Conservation (phyloP, 2,888 invertebrate genomes). For the Ichneumon xanthorius region DNA sequence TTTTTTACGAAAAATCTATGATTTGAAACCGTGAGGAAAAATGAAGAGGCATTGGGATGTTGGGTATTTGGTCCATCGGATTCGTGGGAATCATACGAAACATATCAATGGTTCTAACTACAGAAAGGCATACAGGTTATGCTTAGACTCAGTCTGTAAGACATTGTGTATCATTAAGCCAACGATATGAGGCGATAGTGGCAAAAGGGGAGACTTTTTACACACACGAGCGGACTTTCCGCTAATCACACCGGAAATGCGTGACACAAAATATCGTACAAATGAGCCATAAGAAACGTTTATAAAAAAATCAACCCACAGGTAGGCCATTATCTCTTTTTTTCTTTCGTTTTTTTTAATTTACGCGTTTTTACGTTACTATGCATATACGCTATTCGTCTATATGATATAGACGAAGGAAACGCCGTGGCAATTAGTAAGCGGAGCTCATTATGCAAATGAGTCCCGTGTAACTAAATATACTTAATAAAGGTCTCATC, state of each 20-base stretch:
- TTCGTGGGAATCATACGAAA: background rate
- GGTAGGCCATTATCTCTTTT: background rate
- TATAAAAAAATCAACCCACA: slow-evolving; percentile 1
- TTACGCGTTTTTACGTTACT: slow-evolving; percentile 23
- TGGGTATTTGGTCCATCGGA: background rate
- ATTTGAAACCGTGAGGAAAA: background rate
- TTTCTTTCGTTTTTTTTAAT: background rate
- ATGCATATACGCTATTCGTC: slow-evolving; percentile 31
- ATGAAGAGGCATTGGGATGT: background rate
- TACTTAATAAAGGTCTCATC: slow-evolving; percentile 78
- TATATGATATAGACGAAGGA: slow-evolving; percentile 56
- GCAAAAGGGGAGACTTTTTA: background rate
- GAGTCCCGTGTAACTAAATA: slow-evolving; percentile 77
- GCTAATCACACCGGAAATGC: background rate
- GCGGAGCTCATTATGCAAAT: slow-evolving; percentile 80
- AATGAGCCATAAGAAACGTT: slow-evolving; percentile 10
- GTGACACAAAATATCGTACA: slow-evolving; percentile 24
- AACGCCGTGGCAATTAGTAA: slow-evolving; percentile 77
- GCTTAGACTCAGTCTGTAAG: background rate
- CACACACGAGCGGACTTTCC: slow-evolving; percentile 8
- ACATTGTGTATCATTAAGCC: background rate
- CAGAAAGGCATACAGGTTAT: background rate
- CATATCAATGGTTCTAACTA: background rate
- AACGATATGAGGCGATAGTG: background rate
- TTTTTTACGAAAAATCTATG: slow-evolving; percentile 4